phyloP scores from a whole-genome alignment of 1,140 invertebrate genomes.

The Heliconius melpomene region DNA sequence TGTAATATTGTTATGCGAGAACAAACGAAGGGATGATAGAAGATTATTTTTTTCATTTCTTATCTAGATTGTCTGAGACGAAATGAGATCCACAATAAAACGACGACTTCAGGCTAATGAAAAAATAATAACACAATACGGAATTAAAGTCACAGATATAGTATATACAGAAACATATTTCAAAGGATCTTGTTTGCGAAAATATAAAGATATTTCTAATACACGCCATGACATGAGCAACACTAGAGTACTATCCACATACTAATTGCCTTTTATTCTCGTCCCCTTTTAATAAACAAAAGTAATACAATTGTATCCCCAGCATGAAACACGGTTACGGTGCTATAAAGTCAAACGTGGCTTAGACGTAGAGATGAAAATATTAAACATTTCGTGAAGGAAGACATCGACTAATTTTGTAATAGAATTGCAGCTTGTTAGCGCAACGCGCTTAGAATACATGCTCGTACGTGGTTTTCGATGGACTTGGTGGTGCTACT shows the following conservation, averaged over 20 bases:
- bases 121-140: slow-evolving; percentile 1
- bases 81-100: slow-evolving; percentile 1
- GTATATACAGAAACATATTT: background rate
- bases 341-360: slow-evolving; percentile 24
- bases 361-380: slow-evolving; percentile 41
- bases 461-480: slow-evolving; percentile 53
- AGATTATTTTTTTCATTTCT: slow-evolving; percentile 22
- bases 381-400: slow-evolving; percentile 50
- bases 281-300: slow-evolving; percentile 21
- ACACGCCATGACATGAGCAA: background rate
- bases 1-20: slow-evolving; percentile 19
- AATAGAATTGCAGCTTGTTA: slow-evolving; percentile 74
- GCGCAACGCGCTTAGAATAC: slow-evolving; percentile 64
- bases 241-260: background rate
- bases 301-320: slow-evolving; percentile 20
- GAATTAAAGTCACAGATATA: background rate
- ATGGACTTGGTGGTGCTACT: slow-evolving; percentile 35
- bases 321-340: slow-evolving; percentile 30
- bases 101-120: background rate
- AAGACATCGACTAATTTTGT: slow-evolving; percentile 68
- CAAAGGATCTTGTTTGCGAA: background rate
- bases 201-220: background rate
- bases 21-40: background rate
- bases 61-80: slow-evolving; percentile 17
- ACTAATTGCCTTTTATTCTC: slow-evolving; percentile 7